Evolutionary conservation across 2,888 invertebrate genomes (phyloP).

Genomic region (Euzophera pinguis): DNA sequence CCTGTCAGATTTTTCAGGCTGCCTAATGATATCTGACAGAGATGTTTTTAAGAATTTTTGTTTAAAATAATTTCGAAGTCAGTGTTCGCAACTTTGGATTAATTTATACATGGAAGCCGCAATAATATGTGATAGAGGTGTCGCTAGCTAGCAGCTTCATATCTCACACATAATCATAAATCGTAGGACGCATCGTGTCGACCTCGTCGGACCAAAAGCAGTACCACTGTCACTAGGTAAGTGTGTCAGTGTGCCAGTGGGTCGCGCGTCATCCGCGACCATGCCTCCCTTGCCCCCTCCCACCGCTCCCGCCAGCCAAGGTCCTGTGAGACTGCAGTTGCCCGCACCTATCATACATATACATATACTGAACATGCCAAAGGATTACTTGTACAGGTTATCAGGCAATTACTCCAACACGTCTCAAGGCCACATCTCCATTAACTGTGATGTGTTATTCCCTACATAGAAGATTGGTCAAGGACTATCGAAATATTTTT

Average conservation of each 20-base stretch:
- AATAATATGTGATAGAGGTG: too few relatives aligned
- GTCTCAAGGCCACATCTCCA: not conserved
- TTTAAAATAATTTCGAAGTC: too few relatives aligned
- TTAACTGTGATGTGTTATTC: not conserved
- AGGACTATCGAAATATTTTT: too few relatives aligned
- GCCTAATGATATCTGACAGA: too few relatives aligned
- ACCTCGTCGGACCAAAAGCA: conserved; percentile 76
- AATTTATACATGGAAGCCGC: too few relatives aligned
- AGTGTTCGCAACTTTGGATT: too few relatives aligned
- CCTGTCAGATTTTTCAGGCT: too few relatives aligned
- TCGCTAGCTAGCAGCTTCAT: not conserved
- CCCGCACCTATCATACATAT: conserved; percentile 43
- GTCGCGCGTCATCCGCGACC: conserved; percentile 77
- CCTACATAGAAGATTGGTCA: too few relatives aligned
- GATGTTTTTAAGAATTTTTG: too few relatives aligned
- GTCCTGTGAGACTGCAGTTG: conserved; percentile 67
- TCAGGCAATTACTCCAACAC: not conserved
- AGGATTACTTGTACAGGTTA: conserved; percentile 17
- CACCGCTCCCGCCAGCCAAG: conserved; percentile 47
- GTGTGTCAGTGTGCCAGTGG: conserved; percentile 78
- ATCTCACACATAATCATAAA: conserved; percentile 39
- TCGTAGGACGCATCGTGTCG: conserved; percentile 63
- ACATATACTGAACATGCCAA: conserved; percentile 34
- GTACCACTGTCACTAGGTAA: conserved; percentile 79
- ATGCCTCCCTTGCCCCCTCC: conserved; percentile 46